Evolutionary conservation across 1,140 invertebrate genomes (phyloP).

Genomic region (Drosophila tani): DNA sequence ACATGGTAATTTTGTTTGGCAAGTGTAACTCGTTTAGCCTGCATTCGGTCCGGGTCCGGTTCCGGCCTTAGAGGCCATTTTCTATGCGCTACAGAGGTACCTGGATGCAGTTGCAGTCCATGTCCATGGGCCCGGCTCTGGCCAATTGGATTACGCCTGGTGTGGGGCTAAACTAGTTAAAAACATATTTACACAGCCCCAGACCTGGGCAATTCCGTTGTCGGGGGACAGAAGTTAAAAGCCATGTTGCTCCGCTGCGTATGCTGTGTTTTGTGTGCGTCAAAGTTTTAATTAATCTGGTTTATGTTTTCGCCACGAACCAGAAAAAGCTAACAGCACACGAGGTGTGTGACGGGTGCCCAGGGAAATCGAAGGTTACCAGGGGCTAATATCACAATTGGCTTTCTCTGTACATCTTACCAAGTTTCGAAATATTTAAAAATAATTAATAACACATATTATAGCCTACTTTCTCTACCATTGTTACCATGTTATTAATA

Average conservation of each 20-base stretch:
- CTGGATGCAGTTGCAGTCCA: conserved; percentile 13
- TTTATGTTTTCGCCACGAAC: conserved; percentile 67
- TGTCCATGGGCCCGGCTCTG: conserved; percentile 21
- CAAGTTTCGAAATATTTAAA: too few relatives aligned
- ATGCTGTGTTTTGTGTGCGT: conserved; percentile 46
- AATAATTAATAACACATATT: too few relatives aligned
- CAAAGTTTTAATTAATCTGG: conserved; percentile 79
- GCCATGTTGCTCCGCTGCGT: conserved; percentile 28
- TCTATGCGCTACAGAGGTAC: conserved; percentile 15
- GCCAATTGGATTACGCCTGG: conserved; percentile 60
- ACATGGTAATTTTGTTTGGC: conserved; percentile 54
- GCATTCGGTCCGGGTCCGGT: conserved; percentile 24
- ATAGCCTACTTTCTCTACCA: too few relatives aligned
- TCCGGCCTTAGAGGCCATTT: conserved; percentile 49
- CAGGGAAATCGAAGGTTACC: conserved; percentile 6
- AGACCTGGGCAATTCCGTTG: conserved; percentile 34
- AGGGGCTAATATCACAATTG: neutral
- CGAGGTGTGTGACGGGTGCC: conserved; percentile 5
- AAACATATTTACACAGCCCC: conserved; percentile 65
- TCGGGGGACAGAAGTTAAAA: conserved; percentile 11
- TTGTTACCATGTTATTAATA: too few relatives aligned
- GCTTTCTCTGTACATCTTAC: neutral
- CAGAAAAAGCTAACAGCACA: conserved; percentile 47
- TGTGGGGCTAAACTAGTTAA: conserved; percentile 68
- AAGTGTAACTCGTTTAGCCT: conserved; percentile 54